A percentile compares a stretch with the other conserved stretches of the same genome.
Conservation (phyloP, 2,113 vertebrate species). For the Ceyx cyanopectus region DNA sequence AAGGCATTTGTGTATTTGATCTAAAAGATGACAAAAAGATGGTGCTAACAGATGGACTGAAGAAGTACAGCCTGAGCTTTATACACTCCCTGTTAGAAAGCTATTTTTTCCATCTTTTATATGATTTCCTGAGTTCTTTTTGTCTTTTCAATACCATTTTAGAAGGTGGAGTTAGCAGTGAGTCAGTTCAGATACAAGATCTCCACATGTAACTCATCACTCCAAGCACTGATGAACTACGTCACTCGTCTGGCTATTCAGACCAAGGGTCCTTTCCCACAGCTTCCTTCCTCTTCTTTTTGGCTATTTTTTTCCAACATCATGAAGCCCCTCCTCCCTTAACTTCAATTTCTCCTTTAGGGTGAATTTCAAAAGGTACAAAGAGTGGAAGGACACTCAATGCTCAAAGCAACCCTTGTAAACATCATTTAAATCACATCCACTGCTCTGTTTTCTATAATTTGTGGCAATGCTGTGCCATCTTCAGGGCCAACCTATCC, state of each 20-base stretch:
- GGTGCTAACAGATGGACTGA: neutral
- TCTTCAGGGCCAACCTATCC: neutral
- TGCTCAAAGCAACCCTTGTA: neutral
- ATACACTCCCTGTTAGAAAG: neutral
- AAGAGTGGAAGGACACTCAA: neutral
- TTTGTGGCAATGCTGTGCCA: too few relatives aligned
- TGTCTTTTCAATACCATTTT: neutral
- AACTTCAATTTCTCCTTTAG: neutral
- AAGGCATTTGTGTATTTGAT: neutral
- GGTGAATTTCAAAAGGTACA: neutral
- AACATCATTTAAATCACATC: neutral
- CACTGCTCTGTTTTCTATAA: neutral
- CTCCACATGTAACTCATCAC: neutral
- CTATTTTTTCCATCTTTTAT: neutral
- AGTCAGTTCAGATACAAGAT: neutral
- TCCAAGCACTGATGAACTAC: neutral
- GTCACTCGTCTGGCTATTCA: neutral
- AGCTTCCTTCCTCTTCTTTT: neutral
- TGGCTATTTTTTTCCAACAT: neutral
- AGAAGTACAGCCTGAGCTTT: neutral
- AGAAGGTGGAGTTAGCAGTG: neutral
- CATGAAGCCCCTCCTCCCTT: neutral
- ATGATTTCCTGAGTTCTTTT: neutral
- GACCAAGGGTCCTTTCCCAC: neutral
- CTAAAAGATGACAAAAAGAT: accelerated